phyloP scores from a whole-genome alignment of 2,888 invertebrate species.

The Penaeus monodon region DNA sequence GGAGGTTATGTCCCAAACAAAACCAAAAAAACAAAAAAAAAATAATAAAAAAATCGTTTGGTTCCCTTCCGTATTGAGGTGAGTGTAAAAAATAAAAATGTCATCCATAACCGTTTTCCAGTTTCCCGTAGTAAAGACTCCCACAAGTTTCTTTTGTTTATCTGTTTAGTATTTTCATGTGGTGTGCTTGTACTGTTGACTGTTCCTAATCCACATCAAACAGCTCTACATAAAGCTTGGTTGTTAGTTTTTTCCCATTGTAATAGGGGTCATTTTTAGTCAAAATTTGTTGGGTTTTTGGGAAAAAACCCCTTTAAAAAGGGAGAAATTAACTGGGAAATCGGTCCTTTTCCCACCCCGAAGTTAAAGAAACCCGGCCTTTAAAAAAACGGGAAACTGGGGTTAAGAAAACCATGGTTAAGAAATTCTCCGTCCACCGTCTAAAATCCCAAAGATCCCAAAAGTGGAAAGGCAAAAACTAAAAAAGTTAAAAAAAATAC shows the following conservation, averaged over 20 bases:
- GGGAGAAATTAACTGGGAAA: too few relatives aligned
- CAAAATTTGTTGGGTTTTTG: too few relatives aligned
- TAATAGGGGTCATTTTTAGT: background rate
- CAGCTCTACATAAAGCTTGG: background rate
- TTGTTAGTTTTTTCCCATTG: background rate
- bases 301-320: too few relatives aligned
- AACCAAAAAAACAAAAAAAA: slow-evolving; percentile 46
- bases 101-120: slow-evolving; percentile 54
- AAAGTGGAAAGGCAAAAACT: too few relatives aligned
- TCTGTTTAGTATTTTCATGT: slow-evolving; percentile 58
- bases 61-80: slow-evolving; percentile 51
- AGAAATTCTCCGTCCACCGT: too few relatives aligned
- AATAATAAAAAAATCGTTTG: slow-evolving; percentile 51
- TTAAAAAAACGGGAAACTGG: too few relatives aligned
- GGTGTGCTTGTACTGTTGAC: slow-evolving; percentile 58
- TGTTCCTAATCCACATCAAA: slow-evolving; percentile 46
- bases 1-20: slow-evolving; percentile 56
- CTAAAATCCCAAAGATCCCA: too few relatives aligned
- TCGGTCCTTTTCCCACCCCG: too few relatives aligned
- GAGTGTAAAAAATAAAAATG: slow-evolving; percentile 46
- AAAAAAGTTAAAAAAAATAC: too few relatives aligned
- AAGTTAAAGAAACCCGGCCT: too few relatives aligned
- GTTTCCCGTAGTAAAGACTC: slow-evolving; percentile 54
- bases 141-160: slow-evolving; percentile 49
- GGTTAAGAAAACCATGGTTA: too few relatives aligned